Base-by-base conservation (phyloP, 2,113 vertebrate species). In the Pseudolaguvia tuberculata region DNA sequence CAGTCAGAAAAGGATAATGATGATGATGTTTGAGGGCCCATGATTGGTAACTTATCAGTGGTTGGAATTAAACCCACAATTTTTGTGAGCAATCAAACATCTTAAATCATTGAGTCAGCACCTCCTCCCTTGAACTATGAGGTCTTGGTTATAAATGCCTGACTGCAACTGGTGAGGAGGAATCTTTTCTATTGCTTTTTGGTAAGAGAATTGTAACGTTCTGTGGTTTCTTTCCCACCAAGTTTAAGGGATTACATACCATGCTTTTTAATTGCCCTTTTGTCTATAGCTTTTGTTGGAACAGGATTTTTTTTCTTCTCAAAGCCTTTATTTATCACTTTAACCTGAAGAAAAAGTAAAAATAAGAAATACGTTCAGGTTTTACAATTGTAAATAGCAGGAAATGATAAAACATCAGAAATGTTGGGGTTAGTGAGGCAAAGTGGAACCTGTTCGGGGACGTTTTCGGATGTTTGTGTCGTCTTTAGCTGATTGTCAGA, bases 251-350 rank as follows among this genome's bases (percentile, higher is more conserved):
- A 42, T 35, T 17, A 70, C 69, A 7, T 50, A 81, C 80, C 68
- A 18, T 76, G 77, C 65, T 55, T 81, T 29, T 70, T 79, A 45
- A 62, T 63, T 20, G 80, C 77, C 35, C 59, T 79, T 70, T 52
- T 70, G 65, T 81, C 80, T 1, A 76, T 45, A 7, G 55, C 39
- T 59, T 68, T 74, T 15, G 51, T 17, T 8, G 66, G 63, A 63
- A 55, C 23, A 58, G 73, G 61, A 14, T 65, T 65, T 57, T 50
- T 62, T 25, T 78, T 71, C 48, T 56, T 72, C 27, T 47, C 56
- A 15, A 70, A 52, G 51, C 48, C 27, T 25, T 70, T 72, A 12
- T 66, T 58, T 6, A 52, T 48, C 31, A 50, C 51, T 35, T 48
- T 39, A 42, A 5, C 62, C 80, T 81, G 21, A 53, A 65, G 23